These are phyloP conservation scores for Caenorhabditis sp. DNA, from an alignment of 2,888 invertebrate genomes.

Conservation along the genomic window DNA sequence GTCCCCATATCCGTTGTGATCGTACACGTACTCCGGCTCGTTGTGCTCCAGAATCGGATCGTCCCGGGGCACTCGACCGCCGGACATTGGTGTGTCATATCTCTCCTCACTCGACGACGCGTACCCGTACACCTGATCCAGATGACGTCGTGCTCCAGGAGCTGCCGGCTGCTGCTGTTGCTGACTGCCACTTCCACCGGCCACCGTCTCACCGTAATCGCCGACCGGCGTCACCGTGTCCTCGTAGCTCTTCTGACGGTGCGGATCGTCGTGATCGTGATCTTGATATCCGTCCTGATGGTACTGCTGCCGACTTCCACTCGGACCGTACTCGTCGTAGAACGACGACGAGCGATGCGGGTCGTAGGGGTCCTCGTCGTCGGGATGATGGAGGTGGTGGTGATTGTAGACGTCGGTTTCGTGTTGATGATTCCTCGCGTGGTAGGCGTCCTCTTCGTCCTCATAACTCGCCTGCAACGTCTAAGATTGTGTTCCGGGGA, in stretches of 20 bases:
- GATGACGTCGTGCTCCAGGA: background rate
- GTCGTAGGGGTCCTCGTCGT: conserved; percentile 35
- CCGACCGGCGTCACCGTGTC: conserved; percentile 66
- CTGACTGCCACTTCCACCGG: background rate
- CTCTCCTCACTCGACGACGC: conserved; percentile 45
- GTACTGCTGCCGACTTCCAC: conserved; percentile 8
- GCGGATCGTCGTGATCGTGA: background rate
- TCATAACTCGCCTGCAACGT: conserved; percentile 79
- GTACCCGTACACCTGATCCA: conserved; percentile 51
- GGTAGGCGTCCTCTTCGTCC: conserved; percentile 78
- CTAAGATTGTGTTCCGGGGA: conserved; percentile 47
- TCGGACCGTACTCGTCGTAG: conserved; percentile 51
- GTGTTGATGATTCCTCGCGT: conserved; percentile 59
- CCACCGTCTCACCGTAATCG: conserved; percentile 44
- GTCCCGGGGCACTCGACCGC: conserved; percentile 35
- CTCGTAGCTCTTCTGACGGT: conserved; percentile 42
- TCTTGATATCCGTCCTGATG: background rate
- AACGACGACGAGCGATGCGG: conserved; percentile 41
- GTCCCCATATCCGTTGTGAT: conserved; percentile 65
- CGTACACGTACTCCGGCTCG: conserved; percentile 67
- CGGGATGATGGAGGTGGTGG: conserved; percentile 27
- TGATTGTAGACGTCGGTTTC: conserved; percentile 34
- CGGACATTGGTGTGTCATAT: conserved; percentile 49
- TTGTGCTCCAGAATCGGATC: conserved; percentile 61
- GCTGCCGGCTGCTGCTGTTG: background rate